phyloP scores from a whole-genome alignment of 2,797 vertebrate species.

The Acanthurus tractus region DNA sequence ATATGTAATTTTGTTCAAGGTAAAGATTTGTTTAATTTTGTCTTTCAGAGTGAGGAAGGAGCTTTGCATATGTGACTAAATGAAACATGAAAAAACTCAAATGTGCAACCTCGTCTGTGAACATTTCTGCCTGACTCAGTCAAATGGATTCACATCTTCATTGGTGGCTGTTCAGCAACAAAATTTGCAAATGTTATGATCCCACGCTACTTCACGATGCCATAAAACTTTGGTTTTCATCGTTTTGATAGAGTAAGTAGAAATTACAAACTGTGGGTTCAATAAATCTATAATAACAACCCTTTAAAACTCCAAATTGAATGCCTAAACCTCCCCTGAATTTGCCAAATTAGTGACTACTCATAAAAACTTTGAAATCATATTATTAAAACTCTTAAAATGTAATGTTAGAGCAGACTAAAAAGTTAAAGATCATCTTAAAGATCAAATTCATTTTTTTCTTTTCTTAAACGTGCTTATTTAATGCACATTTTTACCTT shows the following conservation, averaged over 20 bases:
- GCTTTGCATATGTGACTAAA: too few species aligned
- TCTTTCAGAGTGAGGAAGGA: too few species aligned
- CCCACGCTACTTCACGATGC: too few species aligned
- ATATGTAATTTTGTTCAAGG: too few species aligned
- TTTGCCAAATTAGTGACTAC: conserved; percentile 21
- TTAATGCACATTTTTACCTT: conserved; percentile 56
- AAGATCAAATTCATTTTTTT: conserved; percentile 15
- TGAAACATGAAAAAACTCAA: too few species aligned
- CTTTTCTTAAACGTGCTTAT: conserved; percentile 43
- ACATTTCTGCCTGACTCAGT: too few species aligned
- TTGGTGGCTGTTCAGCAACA: too few species aligned
- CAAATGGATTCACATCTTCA: too few species aligned
- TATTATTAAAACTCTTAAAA: conserved; percentile 26
- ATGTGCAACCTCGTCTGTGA: too few species aligned
- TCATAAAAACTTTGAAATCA: conserved; percentile 23
- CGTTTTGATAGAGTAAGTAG: neutral
- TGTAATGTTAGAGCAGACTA: neutral
- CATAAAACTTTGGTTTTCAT: too few species aligned
- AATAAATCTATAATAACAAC: neutral
- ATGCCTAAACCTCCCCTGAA: conserved; percentile 8
- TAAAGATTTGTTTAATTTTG: too few species aligned
- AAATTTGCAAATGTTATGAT: too few species aligned
- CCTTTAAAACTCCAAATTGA: conserved; percentile 22
- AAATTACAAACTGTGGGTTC: neutral
- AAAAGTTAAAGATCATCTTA: conserved; percentile 5